Conservation (phyloP, 2,888 invertebrate genomes). For the Adelphocoris suturalis region DNA sequence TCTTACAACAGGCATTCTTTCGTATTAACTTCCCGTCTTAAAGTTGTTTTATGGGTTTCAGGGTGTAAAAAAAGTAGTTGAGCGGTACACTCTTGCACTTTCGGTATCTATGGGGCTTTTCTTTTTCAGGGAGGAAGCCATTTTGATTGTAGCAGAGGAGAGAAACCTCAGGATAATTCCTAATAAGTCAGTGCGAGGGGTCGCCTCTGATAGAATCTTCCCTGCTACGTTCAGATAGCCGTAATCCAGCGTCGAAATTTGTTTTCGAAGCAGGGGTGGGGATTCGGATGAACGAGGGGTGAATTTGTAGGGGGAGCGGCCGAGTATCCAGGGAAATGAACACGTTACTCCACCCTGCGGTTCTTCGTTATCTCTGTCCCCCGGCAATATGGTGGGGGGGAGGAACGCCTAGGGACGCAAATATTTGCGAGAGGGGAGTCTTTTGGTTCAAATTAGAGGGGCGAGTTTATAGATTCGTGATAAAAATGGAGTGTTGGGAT, state of each 20-base stretch:
- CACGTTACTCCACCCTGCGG: conserved; percentile 47
- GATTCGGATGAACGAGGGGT: background rate
- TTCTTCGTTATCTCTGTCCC: conserved; percentile 48
- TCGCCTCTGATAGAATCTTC: conserved; percentile 13
- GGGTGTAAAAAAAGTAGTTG: conserved; percentile 23
- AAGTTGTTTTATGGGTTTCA: conserved; percentile 6
- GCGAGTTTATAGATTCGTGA: conserved; percentile 41
- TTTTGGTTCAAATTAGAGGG: conserved; percentile 55
- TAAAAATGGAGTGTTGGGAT: conserved; percentile 27
- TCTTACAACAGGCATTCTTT: conserved; percentile 11
- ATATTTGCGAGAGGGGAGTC: conserved; percentile 42
- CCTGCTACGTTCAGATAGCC: conserved; percentile 6
- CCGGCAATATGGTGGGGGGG: conserved; percentile 12
- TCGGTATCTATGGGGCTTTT: background rate
- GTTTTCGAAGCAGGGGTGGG: background rate
- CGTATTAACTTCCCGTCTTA: background rate
- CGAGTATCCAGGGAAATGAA: conserved; percentile 49
- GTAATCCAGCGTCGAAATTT: conserved; percentile 11
- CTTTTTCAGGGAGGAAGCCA: background rate
- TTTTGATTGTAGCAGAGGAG: background rate
- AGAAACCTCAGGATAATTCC: background rate
- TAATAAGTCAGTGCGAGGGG: conserved; percentile 5
- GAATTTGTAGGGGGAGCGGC: background rate
- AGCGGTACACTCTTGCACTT: background rate
- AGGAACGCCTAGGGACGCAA: conserved; percentile 12